Percentiles rank a stretch among this genome's conserved stretches.
Conservation (phyloP, 2,888 invertebrate species). For the Orthonevra nobilis region DNA sequence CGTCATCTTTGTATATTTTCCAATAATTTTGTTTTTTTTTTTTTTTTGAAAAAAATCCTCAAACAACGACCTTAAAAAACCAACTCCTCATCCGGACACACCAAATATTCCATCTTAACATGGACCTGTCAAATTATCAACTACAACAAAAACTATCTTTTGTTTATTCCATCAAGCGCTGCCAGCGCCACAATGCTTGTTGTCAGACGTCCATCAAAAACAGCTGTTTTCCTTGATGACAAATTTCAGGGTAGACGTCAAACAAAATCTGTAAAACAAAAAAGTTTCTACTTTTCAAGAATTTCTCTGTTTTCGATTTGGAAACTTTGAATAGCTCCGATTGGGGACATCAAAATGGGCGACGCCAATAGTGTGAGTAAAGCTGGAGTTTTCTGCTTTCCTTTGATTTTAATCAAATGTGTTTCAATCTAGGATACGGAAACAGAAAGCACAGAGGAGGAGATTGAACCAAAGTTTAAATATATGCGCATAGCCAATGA, state of each 20-base stretch:
- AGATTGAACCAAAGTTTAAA: constrained; percentile 93
- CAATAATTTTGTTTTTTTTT: too few species aligned
- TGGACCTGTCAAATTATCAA: not conserved
- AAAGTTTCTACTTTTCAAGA: not conserved
- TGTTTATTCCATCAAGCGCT: constrained; percentile 22
- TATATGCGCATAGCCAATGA: constrained; percentile 94
- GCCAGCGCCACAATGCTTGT: not conserved
- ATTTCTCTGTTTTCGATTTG: constrained; percentile 34
- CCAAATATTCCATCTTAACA: not conserved
- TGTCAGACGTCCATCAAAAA: not conserved
- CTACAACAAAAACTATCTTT: constrained; percentile 4
- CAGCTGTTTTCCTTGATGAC: constrained; percentile 58
- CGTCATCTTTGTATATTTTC: constrained; percentile 32
- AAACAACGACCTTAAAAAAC: not conserved
- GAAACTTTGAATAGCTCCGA: constrained; percentile 2
- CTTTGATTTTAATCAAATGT: not conserved
- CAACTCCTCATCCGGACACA: not conserved
- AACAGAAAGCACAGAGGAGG: constrained; percentile 80
- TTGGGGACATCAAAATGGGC: constrained; percentile 36
- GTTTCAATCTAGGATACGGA: constrained; percentile 73
- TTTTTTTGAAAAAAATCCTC: not conserved
- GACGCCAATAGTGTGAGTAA: constrained; percentile 62
- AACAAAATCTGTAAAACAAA: constrained; percentile 37
- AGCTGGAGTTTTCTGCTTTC: not conserved
- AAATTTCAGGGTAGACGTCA: constrained; percentile 36